Evolutionary conservation across 2,113 vertebrate species (phyloP).

Genomic region (Oreochromis aureus): DNA sequence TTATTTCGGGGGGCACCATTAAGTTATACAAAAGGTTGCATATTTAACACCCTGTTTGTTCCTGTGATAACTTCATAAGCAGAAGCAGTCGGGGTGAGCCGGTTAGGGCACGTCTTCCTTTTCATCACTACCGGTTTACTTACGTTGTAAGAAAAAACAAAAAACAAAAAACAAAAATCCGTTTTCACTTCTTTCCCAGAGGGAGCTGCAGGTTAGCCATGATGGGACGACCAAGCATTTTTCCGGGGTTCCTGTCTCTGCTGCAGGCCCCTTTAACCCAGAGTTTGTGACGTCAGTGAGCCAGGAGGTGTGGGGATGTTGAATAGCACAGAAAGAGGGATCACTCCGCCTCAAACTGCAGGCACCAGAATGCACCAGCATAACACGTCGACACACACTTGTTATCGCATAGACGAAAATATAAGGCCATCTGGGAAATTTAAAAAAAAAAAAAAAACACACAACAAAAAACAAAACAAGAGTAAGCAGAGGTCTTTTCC

Average conservation of each 20-base stretch:
- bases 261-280: constrained; percentile 15
- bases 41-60: not conserved
- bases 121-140: not conserved
- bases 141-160: not conserved
- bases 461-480: not conserved
- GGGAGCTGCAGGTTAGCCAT: not conserved
- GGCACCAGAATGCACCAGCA: not conserved
- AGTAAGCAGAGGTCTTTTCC: not conserved
- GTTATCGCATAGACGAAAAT: not conserved
- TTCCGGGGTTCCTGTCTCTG: not conserved
- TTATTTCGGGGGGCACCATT: not conserved
- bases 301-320: not conserved
- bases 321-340: not conserved
- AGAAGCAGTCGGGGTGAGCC: not conserved
- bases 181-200: not conserved
- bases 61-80: not conserved
- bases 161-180: not conserved
- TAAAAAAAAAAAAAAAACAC: not conserved
- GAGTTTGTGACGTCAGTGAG: not conserved
- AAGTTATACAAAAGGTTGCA: not conserved
- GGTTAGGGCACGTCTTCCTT: not conserved
- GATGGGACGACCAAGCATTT: not conserved
- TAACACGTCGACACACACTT: no score
- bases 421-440: not conserved
- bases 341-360: not conserved